phyloP scores from a whole-genome alignment of 1,140 invertebrate genomes.

The Physella acuta region DNA sequence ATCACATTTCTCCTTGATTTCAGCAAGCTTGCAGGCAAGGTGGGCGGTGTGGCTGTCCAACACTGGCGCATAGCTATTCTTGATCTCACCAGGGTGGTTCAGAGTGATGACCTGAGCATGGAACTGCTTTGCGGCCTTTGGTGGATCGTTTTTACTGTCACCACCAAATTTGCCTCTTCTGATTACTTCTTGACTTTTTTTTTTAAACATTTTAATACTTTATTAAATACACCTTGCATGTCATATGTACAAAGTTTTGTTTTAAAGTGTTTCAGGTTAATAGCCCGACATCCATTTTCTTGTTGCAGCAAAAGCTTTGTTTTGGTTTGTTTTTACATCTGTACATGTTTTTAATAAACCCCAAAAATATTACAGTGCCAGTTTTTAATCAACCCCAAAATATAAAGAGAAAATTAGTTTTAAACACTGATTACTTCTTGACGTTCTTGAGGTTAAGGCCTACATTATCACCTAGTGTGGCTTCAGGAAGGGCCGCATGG shows the following conservation, averaged over 20 bases:
- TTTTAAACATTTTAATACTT: too few relatives aligned
- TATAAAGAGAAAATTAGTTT: too few relatives aligned
- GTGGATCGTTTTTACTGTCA: constrained; percentile 94
- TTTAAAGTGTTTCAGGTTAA: too few relatives aligned
- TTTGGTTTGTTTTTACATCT: too few relatives aligned
- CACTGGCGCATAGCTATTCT: constrained; percentile 94
- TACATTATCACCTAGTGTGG: constrained; percentile 96
- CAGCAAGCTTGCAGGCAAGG: constrained; percentile 97
- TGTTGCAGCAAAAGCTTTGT: too few relatives aligned
- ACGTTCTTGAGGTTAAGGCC: constrained; percentile 99
- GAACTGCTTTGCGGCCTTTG: constrained; percentile 78
- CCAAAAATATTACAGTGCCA: too few relatives aligned
- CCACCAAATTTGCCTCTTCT: constrained; percentile 95
- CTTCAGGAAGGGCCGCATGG: constrained; percentile 93
- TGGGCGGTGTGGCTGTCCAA: constrained; percentile 98
- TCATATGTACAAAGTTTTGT: too few relatives aligned
- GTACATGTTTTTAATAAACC: too few relatives aligned
- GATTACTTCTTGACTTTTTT: constrained; percentile 97
- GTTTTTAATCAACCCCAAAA: too few relatives aligned
- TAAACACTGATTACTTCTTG: too few relatives aligned
- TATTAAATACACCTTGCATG: too few relatives aligned
- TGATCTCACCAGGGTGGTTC: constrained; percentile 96
- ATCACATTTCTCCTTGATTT: constrained; percentile 97
- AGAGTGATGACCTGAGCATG: constrained; percentile 77
- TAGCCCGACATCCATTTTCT: too few relatives aligned